These are phyloP conservation scores for Columba janthina DNA, from an alignment of 2,113 vertebrate genomes.

Conservation along the genomic window DNA sequence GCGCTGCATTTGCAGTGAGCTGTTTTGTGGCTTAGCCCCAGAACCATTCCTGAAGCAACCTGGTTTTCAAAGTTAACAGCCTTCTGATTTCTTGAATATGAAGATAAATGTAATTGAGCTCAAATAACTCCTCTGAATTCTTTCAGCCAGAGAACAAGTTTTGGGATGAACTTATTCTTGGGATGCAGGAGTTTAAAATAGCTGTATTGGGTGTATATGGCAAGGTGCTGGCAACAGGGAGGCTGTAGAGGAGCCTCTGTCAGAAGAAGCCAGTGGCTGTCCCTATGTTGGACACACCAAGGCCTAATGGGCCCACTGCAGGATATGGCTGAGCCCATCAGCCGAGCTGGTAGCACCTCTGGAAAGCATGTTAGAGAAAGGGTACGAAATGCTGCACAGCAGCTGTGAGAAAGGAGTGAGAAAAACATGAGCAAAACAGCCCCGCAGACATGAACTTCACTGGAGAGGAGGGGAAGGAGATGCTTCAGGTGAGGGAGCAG, in stretches of 20 bases:
- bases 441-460: neutral
- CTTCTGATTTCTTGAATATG: neutral
- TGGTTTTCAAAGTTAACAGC: neutral
- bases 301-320: neutral
- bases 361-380: neutral
- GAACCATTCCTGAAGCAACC: neutral
- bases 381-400: neutral
- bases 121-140: neutral
- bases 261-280: neutral
- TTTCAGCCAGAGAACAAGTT: neutral
- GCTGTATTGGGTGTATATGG: neutral
- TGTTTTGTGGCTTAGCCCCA: neutral
- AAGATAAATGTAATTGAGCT: neutral
- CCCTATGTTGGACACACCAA: rapidly evolving
- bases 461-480: neutral
- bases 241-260: neutral
- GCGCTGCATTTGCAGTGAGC: neutral
- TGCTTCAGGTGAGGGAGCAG: neutral
- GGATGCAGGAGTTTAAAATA: neutral
- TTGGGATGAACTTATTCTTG: neutral
- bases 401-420: neutral
- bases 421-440: neutral
- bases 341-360: neutral
- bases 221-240: neutral
- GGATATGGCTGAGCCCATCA: neutral